Percentiles rank a stretch among this genome's conserved stretches.
phyloP scores from a whole-genome alignment of 2,888 invertebrate species.

The Adineta ricciae region DNA sequence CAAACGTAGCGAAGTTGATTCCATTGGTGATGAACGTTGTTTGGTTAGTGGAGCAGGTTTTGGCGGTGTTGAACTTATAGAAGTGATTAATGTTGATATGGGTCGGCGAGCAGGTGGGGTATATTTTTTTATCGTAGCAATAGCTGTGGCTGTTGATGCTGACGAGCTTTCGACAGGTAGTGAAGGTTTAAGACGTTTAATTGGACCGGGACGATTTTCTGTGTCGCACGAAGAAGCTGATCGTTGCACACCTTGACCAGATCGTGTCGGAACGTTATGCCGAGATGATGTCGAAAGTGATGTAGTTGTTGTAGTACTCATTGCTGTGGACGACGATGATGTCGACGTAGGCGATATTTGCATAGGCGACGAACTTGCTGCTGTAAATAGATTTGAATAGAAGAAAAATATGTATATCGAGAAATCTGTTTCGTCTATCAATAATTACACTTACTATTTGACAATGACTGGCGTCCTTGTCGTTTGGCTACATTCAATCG shows the following conservation, averaged over 20 bases:
- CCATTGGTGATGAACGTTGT: neutral
- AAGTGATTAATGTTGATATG: neutral
- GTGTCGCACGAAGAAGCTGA: neutral
- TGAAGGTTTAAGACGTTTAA: neutral
- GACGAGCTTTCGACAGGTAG: neutral
- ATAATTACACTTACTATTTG: neutral
- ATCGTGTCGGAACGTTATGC: neutral
- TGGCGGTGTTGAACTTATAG: neutral
- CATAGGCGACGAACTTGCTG: neutral
- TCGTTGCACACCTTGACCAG: neutral
- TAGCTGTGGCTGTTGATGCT: neutral
- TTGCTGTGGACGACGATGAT: neutral
- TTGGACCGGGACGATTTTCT: neutral
- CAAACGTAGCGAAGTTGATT: neutral
- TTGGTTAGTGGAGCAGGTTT: neutral
- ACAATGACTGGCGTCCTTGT: neutral
- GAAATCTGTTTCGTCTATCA: neutral
- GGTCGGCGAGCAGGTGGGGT: neutral
- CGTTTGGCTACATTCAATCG: constrained; percentile 4
- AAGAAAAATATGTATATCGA: neutral
- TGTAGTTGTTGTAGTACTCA: neutral
- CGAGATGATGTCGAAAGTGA: neutral
- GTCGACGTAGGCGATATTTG: neutral
- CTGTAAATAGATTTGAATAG: neutral
- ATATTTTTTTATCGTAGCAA: neutral